These are phyloP conservation scores for Ypsolopha scabrella DNA, from an alignment of 2,888 invertebrate species.

Conservation along the genomic window DNA sequence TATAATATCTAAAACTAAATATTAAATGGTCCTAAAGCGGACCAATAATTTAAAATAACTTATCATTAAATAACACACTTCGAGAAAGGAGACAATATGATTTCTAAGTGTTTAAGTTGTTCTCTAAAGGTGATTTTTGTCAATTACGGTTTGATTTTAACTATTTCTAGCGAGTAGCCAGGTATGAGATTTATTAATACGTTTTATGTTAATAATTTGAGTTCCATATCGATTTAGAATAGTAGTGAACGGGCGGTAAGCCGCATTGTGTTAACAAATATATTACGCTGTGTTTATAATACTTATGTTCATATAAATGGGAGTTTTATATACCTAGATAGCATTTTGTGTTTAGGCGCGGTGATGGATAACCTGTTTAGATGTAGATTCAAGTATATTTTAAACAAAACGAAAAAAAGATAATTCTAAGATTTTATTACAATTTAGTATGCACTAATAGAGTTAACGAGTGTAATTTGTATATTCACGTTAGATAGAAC, in stretches of 20 bases:
- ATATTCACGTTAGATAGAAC: constrained; percentile 53
- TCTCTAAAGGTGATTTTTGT: constrained; percentile 47
- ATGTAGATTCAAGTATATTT: constrained; percentile 41
- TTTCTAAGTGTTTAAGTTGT: constrained; percentile 19
- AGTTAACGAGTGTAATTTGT: constrained; percentile 36
- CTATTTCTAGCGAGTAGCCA: constrained; percentile 24
- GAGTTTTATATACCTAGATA: constrained; percentile 33
- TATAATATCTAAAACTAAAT: background rate
- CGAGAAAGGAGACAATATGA: background rate
- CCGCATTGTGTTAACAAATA: constrained; percentile 24
- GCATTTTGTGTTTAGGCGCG: constrained; percentile 41
- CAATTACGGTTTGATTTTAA: constrained; percentile 46
- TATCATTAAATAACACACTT: background rate
- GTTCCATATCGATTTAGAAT: constrained; percentile 48
- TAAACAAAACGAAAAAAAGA: constrained; percentile 28
- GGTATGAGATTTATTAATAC: constrained; percentile 29
- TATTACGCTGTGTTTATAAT: constrained; percentile 44
- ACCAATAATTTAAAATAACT: background rate
- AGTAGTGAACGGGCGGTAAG: constrained; percentile 14
- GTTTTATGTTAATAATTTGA: constrained; percentile 24
- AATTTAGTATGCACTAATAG: constrained; percentile 45
- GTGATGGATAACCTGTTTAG: constrained; percentile 54
- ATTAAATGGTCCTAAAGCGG: too few species aligned
- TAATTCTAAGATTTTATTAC: constrained; percentile 48
- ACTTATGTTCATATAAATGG: constrained; percentile 39